These are phyloP conservation scores for Anisognathus igniventris DNA, from an alignment of 2,797 vertebrate species.

Conservation along the genomic window DNA sequence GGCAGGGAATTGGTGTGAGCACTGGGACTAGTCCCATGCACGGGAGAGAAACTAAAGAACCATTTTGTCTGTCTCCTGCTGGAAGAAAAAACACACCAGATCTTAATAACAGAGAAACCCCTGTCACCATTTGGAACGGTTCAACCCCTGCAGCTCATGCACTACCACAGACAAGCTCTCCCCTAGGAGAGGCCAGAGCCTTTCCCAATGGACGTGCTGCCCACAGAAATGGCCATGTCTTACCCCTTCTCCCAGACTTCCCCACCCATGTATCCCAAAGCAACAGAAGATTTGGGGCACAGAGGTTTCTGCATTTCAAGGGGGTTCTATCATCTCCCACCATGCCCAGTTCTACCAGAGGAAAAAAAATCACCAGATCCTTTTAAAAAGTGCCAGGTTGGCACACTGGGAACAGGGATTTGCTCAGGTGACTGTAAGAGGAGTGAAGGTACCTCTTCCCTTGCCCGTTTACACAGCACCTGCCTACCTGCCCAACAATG, in stretches of 20 bases:
- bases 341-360: neutral
- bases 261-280: accelerated
- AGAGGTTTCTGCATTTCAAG: neutral
- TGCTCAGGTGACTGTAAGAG: neutral
- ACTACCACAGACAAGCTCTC: neutral
- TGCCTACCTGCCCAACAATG: accelerated
- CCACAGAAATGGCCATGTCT: neutral
- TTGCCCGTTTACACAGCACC: neutral
- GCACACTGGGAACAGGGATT: neutral
- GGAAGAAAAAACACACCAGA: neutral
- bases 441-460: accelerated
- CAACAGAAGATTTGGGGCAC: neutral
- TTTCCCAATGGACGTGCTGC: neutral
- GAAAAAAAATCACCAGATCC: neutral
- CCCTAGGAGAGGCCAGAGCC: neutral
- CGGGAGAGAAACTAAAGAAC: neutral
- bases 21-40: too few species aligned
- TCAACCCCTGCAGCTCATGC: neutral
- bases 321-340: neutral
- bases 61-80: neutral
- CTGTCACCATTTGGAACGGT: neutral
- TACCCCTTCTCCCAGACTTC: neutral
- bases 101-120: neutral
- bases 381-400: neutral
- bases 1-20: neutral